Evolutionary conservation across 2,797 vertebrate genomes (phyloP), one percentile per base, ranked within the genome.

Genomic region (Paedocypris micromegethes): DNA sequence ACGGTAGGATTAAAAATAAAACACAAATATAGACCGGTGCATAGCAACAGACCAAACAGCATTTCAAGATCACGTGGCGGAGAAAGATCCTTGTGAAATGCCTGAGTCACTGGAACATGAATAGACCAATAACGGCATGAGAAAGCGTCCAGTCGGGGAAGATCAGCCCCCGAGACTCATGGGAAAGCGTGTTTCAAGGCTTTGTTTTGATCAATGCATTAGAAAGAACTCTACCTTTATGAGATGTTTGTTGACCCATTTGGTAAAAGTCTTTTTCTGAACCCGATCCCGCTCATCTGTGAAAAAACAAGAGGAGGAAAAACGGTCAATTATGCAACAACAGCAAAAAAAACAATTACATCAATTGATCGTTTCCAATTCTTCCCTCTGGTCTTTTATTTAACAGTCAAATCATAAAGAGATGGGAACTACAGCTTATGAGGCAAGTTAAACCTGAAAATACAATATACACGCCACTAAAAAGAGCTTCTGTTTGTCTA

Each of bases 251-350:
- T 98, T 98, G 90, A 98, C 93, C 96, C 96, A 98, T 86, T 98
- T 98, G n/a, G 95, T 98, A 87, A 98, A 98, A 2, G 96, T 98
- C 88, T 98, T 98, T 91, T 98, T 98, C 89, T 98, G 96, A 78
- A 98, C 96, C 70, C 95, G 83, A 88, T 98, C 96, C 75, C 96
- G 91, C 83, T 98, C 96, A 91, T 98, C 96, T 98, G 85, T 62
- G 83, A 72, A 77, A 75, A 72, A 81, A 80, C 80, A 65, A 56
- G 85, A 65, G 85, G 43, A 79, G 71, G 58, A 43, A 69, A 4
- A 58, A 7, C 44, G 49, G 53, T 83, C 75, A 79, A 77, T 83
- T 58, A 77, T 58, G 70, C 68, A 58, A 81, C 58, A 75, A 64
- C 23, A 23, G 23, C 23, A 23, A 23, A 23, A 23, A 23, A 23